phyloP scores from a whole-genome alignment of 23 tunicate species.

The Diplosoma virens region DNA sequence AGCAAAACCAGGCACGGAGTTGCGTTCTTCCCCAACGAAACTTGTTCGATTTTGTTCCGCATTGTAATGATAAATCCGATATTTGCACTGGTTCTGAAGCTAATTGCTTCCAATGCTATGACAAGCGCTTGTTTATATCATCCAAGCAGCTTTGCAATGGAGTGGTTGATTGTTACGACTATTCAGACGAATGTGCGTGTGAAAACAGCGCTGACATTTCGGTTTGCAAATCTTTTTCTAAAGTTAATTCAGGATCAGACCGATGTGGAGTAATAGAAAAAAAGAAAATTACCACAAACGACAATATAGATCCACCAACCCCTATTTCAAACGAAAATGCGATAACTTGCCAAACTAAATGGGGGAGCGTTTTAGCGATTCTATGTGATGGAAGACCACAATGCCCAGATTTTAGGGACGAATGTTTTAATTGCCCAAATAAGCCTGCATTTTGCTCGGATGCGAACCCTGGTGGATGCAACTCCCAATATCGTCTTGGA shows the following conservation, averaged over 20 bases:
- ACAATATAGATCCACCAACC: not conserved
- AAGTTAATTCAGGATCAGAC: not conserved
- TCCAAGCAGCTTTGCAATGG: constrained; percentile 47
- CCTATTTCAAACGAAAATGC: not conserved
- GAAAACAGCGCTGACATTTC: not conserved
- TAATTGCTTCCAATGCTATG: constrained; percentile 41
- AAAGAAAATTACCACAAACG: not conserved
- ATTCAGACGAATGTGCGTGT: constrained; percentile 50
- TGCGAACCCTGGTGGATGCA: no score
- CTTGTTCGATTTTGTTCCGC: constrained; percentile 17
- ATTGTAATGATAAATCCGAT: constrained; percentile 45
- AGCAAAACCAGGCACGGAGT: no score
- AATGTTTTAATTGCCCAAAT: constrained; percentile 26
- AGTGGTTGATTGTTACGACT: constrained; percentile 33
- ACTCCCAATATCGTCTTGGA: constrained; percentile 13
- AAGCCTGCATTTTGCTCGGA: constrained; percentile 31
- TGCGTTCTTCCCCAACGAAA: constrained; percentile 30
- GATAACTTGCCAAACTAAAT: not conserved
- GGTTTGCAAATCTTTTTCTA: not conserved
- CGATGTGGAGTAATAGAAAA: no score
- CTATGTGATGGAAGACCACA: constrained; percentile 45
- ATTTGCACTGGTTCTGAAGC: constrained; percentile 4
- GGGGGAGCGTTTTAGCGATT: constrained; percentile 15
- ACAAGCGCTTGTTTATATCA: constrained; percentile 5
- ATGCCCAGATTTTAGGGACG: constrained; percentile 44